Conservation (phyloP, 2,113 vertebrate species). For the Grus americana region DNA sequence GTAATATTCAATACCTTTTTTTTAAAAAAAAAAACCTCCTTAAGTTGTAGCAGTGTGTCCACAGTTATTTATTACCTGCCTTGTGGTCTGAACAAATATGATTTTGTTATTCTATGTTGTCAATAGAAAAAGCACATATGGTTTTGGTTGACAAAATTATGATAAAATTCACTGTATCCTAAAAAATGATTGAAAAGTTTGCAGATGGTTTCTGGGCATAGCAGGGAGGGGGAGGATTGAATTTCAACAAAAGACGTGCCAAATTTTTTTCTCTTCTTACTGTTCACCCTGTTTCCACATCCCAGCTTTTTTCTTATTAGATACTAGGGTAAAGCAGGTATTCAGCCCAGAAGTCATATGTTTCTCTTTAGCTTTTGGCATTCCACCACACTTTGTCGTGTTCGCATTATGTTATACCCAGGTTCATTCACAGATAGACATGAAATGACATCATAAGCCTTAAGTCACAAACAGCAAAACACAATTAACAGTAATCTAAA, state of each 20-base stretch:
- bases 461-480: conserved; percentile 63
- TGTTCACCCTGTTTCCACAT: conserved; percentile 66
- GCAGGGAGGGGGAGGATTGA: conserved; percentile 42
- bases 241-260: conserved; percentile 78
- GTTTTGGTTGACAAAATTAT: conserved; percentile 80
- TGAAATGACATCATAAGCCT: conserved; percentile 51
- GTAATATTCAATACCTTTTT: conserved; percentile 59
- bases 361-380: conserved; percentile 74
- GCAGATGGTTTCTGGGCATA: conserved; percentile 73
- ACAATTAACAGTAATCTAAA: neutral
- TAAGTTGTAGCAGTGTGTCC: conserved; percentile 59
- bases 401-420: conserved; percentile 36
- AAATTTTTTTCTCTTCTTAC: conserved; percentile 68
- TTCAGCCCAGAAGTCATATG: conserved; percentile 62
- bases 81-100: conserved; percentile 78
- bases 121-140: conserved; percentile 77
- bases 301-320: conserved; percentile 67
- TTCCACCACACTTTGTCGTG: conserved; percentile 58
- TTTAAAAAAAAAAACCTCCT: neutral
- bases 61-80: conserved; percentile 80
- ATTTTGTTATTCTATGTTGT: conserved; percentile 79
- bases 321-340: conserved; percentile 59
- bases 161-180: conserved; percentile 83
- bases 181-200: conserved; percentile 81
- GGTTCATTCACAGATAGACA: conserved; percentile 26